phyloP scores from a whole-genome alignment of 2,888 invertebrate genomes.

The Eupithecia insigniata region DNA sequence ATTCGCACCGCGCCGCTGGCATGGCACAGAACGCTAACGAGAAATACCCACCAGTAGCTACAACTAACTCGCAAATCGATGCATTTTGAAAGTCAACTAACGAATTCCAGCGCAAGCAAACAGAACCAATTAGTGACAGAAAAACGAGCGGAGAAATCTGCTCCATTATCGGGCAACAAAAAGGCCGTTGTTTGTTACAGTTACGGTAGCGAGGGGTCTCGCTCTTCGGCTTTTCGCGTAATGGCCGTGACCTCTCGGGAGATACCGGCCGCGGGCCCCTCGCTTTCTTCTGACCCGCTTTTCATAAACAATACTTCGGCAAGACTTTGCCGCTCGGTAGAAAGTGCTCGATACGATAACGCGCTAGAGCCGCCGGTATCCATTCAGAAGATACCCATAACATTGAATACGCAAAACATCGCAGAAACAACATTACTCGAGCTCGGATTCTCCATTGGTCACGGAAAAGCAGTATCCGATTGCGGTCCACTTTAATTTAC shows the following conservation, averaged over 20 bases:
- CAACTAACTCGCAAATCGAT: slow-evolving; percentile 40
- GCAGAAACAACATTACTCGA: slow-evolving; percentile 46
- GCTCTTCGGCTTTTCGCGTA: slow-evolving; percentile 64
- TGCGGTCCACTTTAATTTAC: slow-evolving; percentile 53
- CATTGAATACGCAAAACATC: slow-evolving; percentile 46
- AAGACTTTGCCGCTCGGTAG: slow-evolving; percentile 68
- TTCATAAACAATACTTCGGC: slow-evolving; percentile 82
- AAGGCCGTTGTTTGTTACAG: slow-evolving; percentile 61
- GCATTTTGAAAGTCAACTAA: slow-evolving; percentile 53
- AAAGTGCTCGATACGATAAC: slow-evolving; percentile 79
- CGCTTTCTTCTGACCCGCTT: slow-evolving; percentile 84
- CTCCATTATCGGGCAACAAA: slow-evolving; percentile 67
- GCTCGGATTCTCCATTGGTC: slow-evolving; percentile 53
- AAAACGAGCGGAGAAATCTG: slow-evolving; percentile 71
- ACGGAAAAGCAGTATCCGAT: slow-evolving; percentile 55
- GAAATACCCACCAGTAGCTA: slow-evolving; percentile 30
- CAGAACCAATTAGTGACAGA: slow-evolving; percentile 65
- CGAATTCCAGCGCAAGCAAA: slow-evolving; percentile 49
- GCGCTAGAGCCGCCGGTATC: slow-evolving; percentile 61
- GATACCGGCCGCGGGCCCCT: slow-evolving; percentile 75
- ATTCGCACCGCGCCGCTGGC: slow-evolving; percentile 58
- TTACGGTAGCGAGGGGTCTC: slow-evolving; percentile 58
- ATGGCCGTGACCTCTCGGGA: slow-evolving; percentile 80
- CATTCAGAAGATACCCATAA: slow-evolving; percentile 57
- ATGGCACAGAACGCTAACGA: slow-evolving; percentile 6